Conservation (phyloP, 2,888 invertebrate species). For the Dicyrtomina minuta region DNA sequence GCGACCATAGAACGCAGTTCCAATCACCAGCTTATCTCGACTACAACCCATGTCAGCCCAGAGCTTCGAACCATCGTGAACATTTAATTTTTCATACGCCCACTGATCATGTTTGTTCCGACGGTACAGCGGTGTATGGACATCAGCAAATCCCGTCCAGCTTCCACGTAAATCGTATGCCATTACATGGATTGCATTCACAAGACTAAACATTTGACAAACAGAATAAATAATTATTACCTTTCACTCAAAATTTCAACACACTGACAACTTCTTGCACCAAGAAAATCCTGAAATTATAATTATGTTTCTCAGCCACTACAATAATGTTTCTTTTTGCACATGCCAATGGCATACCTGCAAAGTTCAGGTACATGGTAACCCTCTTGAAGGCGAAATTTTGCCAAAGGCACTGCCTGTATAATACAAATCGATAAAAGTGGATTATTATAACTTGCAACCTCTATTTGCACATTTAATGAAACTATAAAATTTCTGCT, state of each 20-base stretch:
- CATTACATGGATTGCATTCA: conserved; percentile 50
- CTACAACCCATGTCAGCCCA: conserved; percentile 90
- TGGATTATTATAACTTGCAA: no score
- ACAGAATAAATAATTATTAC: no score
- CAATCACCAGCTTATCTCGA: conserved; percentile 81
- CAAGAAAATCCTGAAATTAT: not conserved
- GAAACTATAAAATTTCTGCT: no score
- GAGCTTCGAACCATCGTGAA: conserved; percentile 80
- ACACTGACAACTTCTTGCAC: not conserved
- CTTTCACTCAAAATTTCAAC: not conserved
- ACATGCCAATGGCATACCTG: conserved; percentile 62
- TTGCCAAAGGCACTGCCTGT: conserved; percentile 75
- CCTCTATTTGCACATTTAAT: no score
- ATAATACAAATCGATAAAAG: not conserved
- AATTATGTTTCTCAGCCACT: not conserved
- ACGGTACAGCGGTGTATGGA: conserved; percentile 81
- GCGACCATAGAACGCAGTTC: conserved; percentile 85
- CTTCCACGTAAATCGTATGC: conserved; percentile 50
- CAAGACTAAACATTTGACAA: conserved; percentile 34
- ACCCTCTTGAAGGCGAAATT: conserved; percentile 82
- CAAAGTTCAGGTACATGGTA: conserved; percentile 88
- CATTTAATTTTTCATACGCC: conserved; percentile 85
- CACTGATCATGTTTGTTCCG: conserved; percentile 79
- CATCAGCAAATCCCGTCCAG: conserved; percentile 72
- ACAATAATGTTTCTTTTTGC: not conserved